Evolutionary conservation across 2,797 vertebrate genomes (phyloP).

Genomic region (Chelmon rostratus): DNA sequence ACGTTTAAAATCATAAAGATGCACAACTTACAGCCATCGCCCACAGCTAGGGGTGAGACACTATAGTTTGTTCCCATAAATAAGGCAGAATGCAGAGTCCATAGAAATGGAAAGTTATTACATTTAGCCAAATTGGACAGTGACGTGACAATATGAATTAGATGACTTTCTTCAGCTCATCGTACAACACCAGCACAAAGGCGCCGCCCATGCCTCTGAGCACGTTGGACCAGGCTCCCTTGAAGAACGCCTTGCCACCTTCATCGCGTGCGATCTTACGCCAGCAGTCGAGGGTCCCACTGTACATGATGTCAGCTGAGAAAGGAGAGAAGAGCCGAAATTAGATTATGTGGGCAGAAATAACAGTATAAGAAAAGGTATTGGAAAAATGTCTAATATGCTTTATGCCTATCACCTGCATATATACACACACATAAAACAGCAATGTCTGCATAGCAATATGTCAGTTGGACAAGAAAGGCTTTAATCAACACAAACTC

Average conservation of each 20-base stretch:
- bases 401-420: not conserved
- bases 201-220: conserved; percentile 95
- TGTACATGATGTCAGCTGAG: conserved; percentile 93
- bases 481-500: conserved; percentile 4
- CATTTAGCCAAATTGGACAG: conserved; percentile 88
- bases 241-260: conserved; percentile 94
- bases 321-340: not conserved
- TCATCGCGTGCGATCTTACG: conserved; percentile 93
- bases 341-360: not conserved
- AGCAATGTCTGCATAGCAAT: too few species aligned
- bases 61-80: conserved; percentile 86
- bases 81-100: conserved; percentile 90
- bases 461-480: not conserved
- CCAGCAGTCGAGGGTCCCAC: conserved; percentile 95
- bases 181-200: conserved; percentile 96
- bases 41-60: conserved; percentile 84
- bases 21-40: conserved; percentile 80
- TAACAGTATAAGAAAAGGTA: not conserved
- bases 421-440: not conserved
- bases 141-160: conserved; percentile 84
- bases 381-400: not conserved
- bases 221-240: conserved; percentile 96
- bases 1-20: conserved; percentile 81
- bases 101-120: conserved; percentile 88
- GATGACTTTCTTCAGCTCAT: conserved; percentile 95